Evolutionary conservation across 2,888 invertebrate species (phyloP), one percentile per base, ranked within the genome.

Genomic region (Eupithecia inturbata): DNA sequence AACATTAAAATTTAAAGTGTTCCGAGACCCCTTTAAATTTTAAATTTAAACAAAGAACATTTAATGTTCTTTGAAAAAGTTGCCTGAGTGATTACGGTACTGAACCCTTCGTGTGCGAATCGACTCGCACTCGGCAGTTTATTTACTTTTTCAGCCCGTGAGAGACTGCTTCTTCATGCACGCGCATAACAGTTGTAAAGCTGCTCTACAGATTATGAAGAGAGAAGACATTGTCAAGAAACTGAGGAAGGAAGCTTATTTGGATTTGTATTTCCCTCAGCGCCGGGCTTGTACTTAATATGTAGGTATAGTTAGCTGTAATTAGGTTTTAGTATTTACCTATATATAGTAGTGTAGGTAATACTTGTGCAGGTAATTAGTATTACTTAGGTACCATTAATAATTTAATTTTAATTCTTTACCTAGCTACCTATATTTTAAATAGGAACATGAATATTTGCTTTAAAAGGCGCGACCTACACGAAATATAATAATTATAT

Each of bases 91-190:
- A n/a, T n/a, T n/a, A n/a, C n/a, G n/a, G n/a, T n/a, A n/a, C n/a
- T n/a, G n/a, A n/a, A n/a, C n/a, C n/a, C n/a, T n/a, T n/a, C n/a
- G n/a, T n/a, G n/a, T n/a, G n/a, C n/a, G n/a, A n/a, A n/a, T n/a
- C n/a, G n/a, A n/a, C n/a, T n/a, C n/a, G n/a, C n/a, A n/a, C n/a
- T n/a, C n/a, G n/a, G n/a, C n/a, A n/a, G n/a, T n/a, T n/a, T n/a
- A 12, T 12, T 57, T 36, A 36, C 78, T 77, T 80, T 77, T 67
- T 74, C 88, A 95, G 95, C 90, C 95, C n/a, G 88, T 94, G 39
- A 87, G 95, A 75, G 95, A 95, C 80, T 95, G 95, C 79, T 95
- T 93, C 83, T 95, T 95, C 82, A 92, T 92, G 41, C 95, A 95
- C 77, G 89, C 93, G 1, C 95, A 95, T 77, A 94, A 95, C 81